A percentile compares a stretch with the other conserved stretches of the same genome.
Evolutionary conservation across 2,113 vertebrate genomes (phyloP).

Genomic region (Motacilla alba): DNA sequence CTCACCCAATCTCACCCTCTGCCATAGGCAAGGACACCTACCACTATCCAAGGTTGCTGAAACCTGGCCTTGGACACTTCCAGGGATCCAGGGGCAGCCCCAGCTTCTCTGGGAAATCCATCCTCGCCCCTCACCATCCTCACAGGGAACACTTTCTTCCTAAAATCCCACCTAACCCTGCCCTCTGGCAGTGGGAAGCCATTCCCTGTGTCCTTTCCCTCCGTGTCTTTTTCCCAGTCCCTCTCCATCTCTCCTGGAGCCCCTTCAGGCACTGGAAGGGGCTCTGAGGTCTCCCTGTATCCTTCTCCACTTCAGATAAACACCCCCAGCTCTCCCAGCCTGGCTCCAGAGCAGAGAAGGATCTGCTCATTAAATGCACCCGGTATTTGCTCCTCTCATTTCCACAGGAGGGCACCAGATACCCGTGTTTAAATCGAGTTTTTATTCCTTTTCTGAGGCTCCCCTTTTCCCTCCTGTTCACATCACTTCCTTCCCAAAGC

Average conservation of each 20-base stretch:
- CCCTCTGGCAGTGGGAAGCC: not conserved
- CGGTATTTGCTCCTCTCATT: rapidly evolving
- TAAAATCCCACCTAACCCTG: rapidly evolving
- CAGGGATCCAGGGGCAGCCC: not conserved
- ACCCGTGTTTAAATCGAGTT: rapidly evolving
- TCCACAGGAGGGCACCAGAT: slow-evolving; percentile 26
- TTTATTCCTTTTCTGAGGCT: rapidly evolving
- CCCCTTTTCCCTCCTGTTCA: rapidly evolving
- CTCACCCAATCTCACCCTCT: not conserved
- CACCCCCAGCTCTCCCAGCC: not conserved
- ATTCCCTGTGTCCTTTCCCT: not conserved
- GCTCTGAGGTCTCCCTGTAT: not conserved
- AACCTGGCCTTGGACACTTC: not conserved
- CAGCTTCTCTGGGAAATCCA: not conserved
- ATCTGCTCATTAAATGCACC: rapidly evolving
- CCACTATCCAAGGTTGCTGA: not conserved
- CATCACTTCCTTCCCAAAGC: not conserved
- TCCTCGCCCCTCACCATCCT: not conserved
- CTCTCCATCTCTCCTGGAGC: not conserved
- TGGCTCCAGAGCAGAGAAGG: not conserved
- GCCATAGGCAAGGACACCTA: not conserved
- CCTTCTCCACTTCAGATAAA: rapidly evolving
- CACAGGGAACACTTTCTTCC: rapidly evolving
- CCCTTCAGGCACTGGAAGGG: not conserved
- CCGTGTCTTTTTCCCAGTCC: not conserved